phyloP scores from a whole-genome alignment of 2,113 vertebrate genomes.

The Podarcis muralis region DNA sequence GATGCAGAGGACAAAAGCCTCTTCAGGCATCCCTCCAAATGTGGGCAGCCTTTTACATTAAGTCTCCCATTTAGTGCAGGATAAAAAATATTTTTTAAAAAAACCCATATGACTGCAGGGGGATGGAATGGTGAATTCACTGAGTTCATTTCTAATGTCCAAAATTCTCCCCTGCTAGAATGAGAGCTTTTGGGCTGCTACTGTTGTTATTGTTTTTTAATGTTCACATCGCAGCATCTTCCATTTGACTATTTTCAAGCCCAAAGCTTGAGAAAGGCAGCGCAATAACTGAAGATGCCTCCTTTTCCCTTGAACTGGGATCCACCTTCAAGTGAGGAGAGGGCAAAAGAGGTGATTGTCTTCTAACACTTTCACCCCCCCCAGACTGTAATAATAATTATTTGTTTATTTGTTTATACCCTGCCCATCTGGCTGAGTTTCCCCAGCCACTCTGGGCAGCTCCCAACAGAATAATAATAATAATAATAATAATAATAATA shows the following conservation, averaged over 20 bases:
- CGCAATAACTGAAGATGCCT: neutral
- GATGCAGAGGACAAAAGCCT: neutral
- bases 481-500: no score
- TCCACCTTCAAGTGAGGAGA: neutral
- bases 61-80: neutral
- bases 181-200: neutral
- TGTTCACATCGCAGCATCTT: no score
- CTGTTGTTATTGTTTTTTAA: neutral
- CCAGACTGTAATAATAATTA: neutral
- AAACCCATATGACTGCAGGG: neutral
- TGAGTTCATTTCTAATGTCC: neutral
- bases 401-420: no score
- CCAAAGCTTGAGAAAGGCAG: neutral
- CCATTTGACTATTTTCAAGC: neutral
- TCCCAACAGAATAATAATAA: no score
- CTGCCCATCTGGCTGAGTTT: no score
- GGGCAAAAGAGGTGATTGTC: neutral
- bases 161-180: neutral
- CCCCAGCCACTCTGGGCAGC: neutral
- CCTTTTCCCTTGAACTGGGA: neutral
- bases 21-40: neutral
- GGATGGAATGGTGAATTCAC: neutral
- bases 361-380: neutral
- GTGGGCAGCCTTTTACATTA: neutral
- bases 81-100: neutral